Evolutionary conservation across 1,140 invertebrate species (phyloP), one percentile per base, ranked within the genome.

Genomic region (Drosophila setifemur): DNA sequence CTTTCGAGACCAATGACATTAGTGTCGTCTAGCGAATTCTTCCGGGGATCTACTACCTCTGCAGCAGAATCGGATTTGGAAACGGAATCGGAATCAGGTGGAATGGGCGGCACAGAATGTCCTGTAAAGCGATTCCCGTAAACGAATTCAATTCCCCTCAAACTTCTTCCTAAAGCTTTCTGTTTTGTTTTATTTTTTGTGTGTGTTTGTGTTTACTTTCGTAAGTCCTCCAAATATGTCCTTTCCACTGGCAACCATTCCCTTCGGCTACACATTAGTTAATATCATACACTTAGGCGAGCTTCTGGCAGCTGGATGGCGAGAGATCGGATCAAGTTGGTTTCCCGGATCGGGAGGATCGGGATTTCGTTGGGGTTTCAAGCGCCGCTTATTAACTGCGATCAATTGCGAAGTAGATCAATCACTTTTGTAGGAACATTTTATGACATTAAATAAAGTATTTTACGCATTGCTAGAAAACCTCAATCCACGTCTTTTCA

Each of bases 1-100:
- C 40, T 89, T 86, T 68, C 74, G 48, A 14, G 49, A 63, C 37
- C 86, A 70, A 74, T 90, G 88, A 78, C 87, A 40, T 88, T 87
- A 87, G 75, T 85, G 40, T 82, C 45, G 82, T 86, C 19, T 86
- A 75, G 57, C 6, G 4, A 25, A 33, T 42, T 16, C 28, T 21
- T 25, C 21, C 23, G 7, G 28, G 37, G 16, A 37, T 28, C 9
- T 44, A 77, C 9, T 44, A 77, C 58, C 53, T 70, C 45, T 57
- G 39, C 50, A 19, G 29, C 33, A 66, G 37, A 23, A 35, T 69
- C 29, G 26, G 40, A 33, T n/a, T n/a, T n/a, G n/a, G n/a, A n/a
- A n/a, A n/a, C n/a, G n/a, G n/a, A n/a, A n/a, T n/a, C n/a, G n/a
- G n/a, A n/a, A n/a, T n/a, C n/a, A n/a, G n/a, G n/a, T n/a, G n/a